These are phyloP conservation scores for Limnephilus lunatus DNA, from an alignment of 2,888 invertebrate species.

Conservation along the genomic window DNA sequence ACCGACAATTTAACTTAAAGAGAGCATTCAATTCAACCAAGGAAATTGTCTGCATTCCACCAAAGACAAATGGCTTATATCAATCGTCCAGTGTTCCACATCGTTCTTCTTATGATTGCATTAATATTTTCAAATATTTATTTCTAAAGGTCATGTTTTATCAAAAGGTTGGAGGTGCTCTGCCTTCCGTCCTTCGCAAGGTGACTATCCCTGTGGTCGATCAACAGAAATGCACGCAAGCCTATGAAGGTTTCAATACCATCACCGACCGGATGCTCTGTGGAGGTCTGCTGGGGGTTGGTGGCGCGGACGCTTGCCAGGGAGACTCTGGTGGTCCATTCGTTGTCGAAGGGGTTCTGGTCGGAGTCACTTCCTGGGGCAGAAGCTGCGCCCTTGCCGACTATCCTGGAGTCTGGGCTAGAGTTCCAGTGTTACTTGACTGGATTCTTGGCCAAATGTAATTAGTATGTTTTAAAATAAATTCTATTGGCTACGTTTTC, in stretches of 20 bases:
- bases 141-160: not conserved
- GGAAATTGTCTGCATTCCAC: too few species aligned
- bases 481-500: not conserved
- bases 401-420: constrained; percentile 43
- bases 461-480: not conserved
- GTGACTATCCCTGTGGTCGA: constrained; percentile 72
- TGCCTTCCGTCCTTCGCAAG: constrained; percentile 71
- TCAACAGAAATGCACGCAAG: constrained; percentile 71
- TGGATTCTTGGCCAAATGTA: constrained; percentile 18
- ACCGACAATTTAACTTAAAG: too few species aligned
- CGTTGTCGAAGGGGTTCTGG: constrained; percentile 72
- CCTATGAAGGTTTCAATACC: constrained; percentile 70
- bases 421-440: not conserved
- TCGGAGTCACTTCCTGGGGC: constrained; percentile 79
- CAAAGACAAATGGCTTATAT: too few species aligned
- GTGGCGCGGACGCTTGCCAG: constrained; percentile 74
- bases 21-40: too few species aligned
- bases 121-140: too few species aligned
- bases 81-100: too few species aligned
- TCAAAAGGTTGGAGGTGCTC: constrained; percentile 72
- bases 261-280: constrained; percentile 74
- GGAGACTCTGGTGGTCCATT: constrained; percentile 80
- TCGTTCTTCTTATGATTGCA: too few species aligned
- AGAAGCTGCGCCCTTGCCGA: constrained; percentile 64
- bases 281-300: constrained; percentile 70